phyloP scores from a whole-genome alignment of 2,797 vertebrate species.

The Garrulus glandarius region DNA sequence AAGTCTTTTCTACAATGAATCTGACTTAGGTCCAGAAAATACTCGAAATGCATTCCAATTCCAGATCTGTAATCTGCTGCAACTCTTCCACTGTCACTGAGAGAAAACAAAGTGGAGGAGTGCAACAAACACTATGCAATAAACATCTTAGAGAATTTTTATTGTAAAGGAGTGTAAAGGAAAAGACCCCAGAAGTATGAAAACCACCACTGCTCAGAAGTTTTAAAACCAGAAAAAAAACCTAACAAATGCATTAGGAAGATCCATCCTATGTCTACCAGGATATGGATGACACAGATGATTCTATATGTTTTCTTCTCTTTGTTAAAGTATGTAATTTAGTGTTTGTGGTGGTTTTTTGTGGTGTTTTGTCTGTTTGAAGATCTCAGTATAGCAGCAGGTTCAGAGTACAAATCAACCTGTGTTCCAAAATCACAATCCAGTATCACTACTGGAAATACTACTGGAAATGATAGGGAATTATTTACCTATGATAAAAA shows the following conservation, averaged over 20 bases:
- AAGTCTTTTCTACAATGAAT: neutral
- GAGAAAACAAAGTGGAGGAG: neutral
- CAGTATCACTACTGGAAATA: neutral
- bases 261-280: neutral
- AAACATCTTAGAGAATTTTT: neutral
- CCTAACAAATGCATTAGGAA: neutral
- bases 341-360: neutral
- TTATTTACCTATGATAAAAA: neutral
- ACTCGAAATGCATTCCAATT: neutral
- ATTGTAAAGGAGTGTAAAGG: neutral
- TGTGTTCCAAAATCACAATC: neutral
- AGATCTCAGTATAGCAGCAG: neutral
- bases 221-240: neutral
- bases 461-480: neutral
- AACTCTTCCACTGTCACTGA: neutral
- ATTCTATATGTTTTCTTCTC: neutral
- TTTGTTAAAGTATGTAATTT: neutral
- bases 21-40: neutral
- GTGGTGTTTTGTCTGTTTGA: neutral
- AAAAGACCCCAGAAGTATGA: neutral
- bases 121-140: neutral
- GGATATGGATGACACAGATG: neutral
- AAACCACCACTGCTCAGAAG: neutral
- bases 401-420: neutral
- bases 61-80: neutral